Percentiles rank a stretch among this genome's conserved stretches.
Evolutionary conservation across 2,113 vertebrate genomes (phyloP).

Genomic region (Prionailurus viverrinus): DNA sequence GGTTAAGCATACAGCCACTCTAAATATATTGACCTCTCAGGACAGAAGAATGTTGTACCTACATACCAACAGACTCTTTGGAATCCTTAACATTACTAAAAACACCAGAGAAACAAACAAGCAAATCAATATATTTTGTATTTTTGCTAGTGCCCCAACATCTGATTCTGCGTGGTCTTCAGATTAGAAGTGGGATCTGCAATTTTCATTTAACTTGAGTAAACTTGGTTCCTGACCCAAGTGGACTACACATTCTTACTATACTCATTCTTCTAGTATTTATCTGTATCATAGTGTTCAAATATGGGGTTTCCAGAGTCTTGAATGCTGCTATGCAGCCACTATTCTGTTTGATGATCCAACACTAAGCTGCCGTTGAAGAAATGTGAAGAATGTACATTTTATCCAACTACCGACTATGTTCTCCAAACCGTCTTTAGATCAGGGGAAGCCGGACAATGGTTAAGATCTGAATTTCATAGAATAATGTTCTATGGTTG

Average conservation of each 20-base stretch:
- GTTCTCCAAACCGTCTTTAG: not conserved
- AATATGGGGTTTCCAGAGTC: not conserved
- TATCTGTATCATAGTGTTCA: not conserved
- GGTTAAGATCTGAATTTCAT: not conserved
- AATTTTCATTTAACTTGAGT: not conserved
- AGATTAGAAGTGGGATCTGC: not conserved
- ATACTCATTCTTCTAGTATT: not conserved
- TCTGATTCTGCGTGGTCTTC: not conserved
- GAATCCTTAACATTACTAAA: not conserved
- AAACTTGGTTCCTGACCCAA: not conserved
- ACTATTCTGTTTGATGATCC: not conserved
- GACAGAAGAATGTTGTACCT: not conserved
- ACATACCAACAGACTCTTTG: not conserved
- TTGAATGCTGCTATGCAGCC: not conserved
- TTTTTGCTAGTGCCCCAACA: not conserved
- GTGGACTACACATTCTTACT: not conserved
- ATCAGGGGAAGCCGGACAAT: not conserved
- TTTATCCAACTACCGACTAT: not conserved
- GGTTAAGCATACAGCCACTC: not conserved
- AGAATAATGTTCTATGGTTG: conserved; percentile 9
- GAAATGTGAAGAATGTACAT: not conserved
- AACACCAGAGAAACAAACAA: not conserved
- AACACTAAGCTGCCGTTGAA: not conserved
- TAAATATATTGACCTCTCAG: not conserved
- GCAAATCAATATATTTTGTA: not conserved